phyloP scores from a whole-genome alignment of 1,140 invertebrate genomes.

The Drosophila elegans region DNA sequence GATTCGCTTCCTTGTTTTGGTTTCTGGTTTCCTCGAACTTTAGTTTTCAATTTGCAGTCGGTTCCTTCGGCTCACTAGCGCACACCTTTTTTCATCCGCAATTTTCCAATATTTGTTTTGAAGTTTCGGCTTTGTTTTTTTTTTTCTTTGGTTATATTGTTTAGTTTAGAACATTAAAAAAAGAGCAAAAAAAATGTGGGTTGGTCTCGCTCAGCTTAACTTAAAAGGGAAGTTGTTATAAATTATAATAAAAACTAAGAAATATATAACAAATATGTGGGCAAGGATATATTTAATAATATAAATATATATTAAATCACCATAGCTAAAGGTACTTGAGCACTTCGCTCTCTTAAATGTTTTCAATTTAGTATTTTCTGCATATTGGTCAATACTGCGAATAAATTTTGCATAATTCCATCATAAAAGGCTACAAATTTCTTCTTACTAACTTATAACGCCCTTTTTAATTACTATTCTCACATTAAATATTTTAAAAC shows the following conservation, averaged over 20 bases:
- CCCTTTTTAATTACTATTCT: no score
- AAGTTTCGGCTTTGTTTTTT: conserved; percentile 21
- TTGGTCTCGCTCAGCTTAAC: conserved; percentile 4
- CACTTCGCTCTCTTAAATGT: no score
- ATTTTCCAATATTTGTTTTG: conserved; percentile 20
- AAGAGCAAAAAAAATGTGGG: conserved; percentile 30
- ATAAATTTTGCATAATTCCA: no score
- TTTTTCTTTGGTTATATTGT: conserved; percentile 5
- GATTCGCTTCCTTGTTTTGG: conserved; percentile 41
- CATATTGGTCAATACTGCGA: no score
- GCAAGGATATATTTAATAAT: no score
- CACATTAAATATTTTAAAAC: no score
- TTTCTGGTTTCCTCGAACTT: conserved; percentile 38
- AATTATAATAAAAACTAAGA: background rate
- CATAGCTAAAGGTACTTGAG: no score
- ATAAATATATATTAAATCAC: no score
- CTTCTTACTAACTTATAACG: no score
- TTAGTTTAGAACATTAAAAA: conserved; percentile 29
- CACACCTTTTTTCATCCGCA: background rate
- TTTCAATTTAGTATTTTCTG: no score
- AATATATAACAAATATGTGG: no score
- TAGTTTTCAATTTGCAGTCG: conserved; percentile 30
- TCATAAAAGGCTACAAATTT: no score
- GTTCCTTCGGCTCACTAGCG: background rate
- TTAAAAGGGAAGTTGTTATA: background rate